Percentiles rank a stretch among this genome's conserved stretches.
Evolutionary conservation across 2,888 invertebrate species (phyloP).

Genomic region (Zeuzera pyrina): DNA sequence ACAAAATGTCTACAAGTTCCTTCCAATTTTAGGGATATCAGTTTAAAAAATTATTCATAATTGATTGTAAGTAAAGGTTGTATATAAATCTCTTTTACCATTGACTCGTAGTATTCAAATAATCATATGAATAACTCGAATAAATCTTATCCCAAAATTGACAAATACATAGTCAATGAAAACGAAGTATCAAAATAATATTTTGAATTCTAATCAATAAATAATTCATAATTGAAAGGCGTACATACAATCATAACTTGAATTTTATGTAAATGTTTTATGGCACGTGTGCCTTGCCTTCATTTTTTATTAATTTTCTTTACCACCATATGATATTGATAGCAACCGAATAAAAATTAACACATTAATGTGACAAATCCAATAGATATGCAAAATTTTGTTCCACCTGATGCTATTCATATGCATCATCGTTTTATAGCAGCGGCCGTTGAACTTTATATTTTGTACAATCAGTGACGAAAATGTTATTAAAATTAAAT

Average conservation of each 20-base stretch:
- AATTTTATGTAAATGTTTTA: constrained; percentile 33
- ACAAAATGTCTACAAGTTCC: too few species aligned
- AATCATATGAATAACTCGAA: too few species aligned
- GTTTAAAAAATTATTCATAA: too few species aligned
- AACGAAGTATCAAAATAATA: too few species aligned
- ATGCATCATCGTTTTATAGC: constrained; percentile 43
- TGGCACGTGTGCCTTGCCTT: constrained; percentile 22
- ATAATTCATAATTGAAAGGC: too few species aligned
- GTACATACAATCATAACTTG: constrained; percentile 1
- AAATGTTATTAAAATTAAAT: constrained; percentile 19
- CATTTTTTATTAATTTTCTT: not conserved
- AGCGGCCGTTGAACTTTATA: constrained; percentile 44
- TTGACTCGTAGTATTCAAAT: too few species aligned
- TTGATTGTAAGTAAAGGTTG: too few species aligned
- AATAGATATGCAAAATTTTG: constrained; percentile 63
- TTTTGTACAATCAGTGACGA: constrained; percentile 37
- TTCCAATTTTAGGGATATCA: too few species aligned
- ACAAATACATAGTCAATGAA: too few species aligned
- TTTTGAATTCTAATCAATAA: too few species aligned
- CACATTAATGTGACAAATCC: constrained; percentile 42
- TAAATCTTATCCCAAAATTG: too few species aligned
- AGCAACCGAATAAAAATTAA: constrained; percentile 34
- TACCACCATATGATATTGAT: constrained; percentile 14
- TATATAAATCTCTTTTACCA: too few species aligned
- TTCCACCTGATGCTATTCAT: constrained; percentile 44